Base-by-base conservation (phyloP, 2,113 vertebrate species). In the Barbus barbus region DNA sequence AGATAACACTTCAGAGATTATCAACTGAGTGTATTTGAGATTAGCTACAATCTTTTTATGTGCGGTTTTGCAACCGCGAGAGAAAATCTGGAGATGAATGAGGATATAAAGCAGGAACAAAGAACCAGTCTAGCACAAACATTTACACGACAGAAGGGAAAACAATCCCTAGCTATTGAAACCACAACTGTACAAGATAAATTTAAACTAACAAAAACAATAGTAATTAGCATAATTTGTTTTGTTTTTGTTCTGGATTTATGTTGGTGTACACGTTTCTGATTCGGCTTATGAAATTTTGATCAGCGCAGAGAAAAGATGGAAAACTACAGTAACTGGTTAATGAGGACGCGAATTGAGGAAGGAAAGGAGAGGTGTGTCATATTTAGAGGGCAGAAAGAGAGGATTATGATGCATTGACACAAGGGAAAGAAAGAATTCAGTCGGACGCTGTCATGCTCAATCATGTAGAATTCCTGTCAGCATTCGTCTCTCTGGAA, bases 301-400 rank as follows among this genome's bases (percentile, higher is more conserved):
- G 22, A 73, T 24, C 38, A 46, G 9, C 13, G 26, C 76, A 72
- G 36, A 80, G 56, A 28, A 73, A 33, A 61, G 36, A 58, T 31
- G 44, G 80, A 36, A 82, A n/a, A 56, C 4, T 14, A 5, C 48
- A 51, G 48, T 24, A 31, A 12, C 13, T 6, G 48, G 31, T 20
- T 31, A 76, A 81, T 26, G 31, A 24, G 28, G 41, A 20, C 9
- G 46, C 26, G 38, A 24, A 18, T 2, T 61, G 75, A 53, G 36
- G 4, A 71, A 33, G 83, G 44, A 65, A 33, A 28, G 41, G 24
- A 48, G 69, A 67, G 69, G 75, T 22, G 28, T 16, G 20, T 74
- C 81, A 78, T 38, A 75, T 86, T 83, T 81, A 81, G 60, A 69
- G 5, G 77, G n/a, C 13, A 61, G 65, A 51, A 82, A 24, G 67